Percentiles rank a stretch among this genome's conserved stretches.
Conservation (phyloP, 2,888 invertebrate genomes). For the Yponomeuta malinellus region DNA sequence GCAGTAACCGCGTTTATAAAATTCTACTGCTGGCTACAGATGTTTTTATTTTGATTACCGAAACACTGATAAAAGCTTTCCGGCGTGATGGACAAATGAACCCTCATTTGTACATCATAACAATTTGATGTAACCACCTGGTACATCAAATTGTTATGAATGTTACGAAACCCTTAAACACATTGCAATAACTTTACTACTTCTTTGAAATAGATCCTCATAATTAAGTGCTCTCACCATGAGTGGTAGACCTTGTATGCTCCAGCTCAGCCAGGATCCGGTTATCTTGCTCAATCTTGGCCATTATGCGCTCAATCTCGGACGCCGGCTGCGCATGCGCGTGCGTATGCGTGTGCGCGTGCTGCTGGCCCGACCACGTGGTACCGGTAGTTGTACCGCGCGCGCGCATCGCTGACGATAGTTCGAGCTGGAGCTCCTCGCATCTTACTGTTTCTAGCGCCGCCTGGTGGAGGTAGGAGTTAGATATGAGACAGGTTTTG, state of each 20-base stretch:
- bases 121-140: no score
- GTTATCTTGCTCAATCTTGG: slow-evolving; percentile 94
- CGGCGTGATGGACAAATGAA: no score
- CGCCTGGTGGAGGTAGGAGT: slow-evolving; percentile 53
- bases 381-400: slow-evolving; percentile 28
- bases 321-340: slow-evolving; percentile 69
- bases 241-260: slow-evolving; percentile 83
- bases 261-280: slow-evolving; percentile 93
- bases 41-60: no score
- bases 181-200: no score
- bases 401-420: slow-evolving; percentile 81
- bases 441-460: slow-evolving; percentile 83
- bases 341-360: slow-evolving; percentile 31
- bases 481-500: neutral
- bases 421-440: slow-evolving; percentile 92
- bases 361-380: neutral
- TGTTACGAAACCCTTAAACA: no score
- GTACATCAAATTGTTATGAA: no score
- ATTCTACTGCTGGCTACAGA: no score
- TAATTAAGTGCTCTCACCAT: slow-evolving; percentile 51
- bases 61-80: no score
- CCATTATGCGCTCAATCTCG: slow-evolving; percentile 95
- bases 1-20: no score
- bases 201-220: neutral
- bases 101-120: no score